phyloP scores from a whole-genome alignment of 2,888 invertebrate genomes.

The Candidula unifasciata region DNA sequence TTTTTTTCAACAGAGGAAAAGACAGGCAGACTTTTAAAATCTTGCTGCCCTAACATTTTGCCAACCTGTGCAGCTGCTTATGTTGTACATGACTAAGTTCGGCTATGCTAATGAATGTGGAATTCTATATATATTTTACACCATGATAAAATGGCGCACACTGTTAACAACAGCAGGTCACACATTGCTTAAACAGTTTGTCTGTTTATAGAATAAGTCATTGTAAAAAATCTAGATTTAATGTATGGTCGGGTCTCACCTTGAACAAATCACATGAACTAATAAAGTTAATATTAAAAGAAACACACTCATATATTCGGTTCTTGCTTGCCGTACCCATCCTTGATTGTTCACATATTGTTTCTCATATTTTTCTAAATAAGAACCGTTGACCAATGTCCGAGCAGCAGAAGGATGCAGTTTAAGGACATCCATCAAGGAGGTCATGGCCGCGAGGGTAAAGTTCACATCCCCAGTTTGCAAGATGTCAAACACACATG shows the following conservation, averaged over 20 bases:
- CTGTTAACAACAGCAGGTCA: too few relatives aligned
- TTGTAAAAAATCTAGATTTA: neutral
- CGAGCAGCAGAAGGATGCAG: constrained; percentile 79
- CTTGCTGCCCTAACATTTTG: too few relatives aligned
- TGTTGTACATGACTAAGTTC: too few relatives aligned
- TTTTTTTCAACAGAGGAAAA: too few relatives aligned
- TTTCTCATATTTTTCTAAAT: constrained; percentile 61
- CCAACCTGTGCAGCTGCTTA: too few relatives aligned
- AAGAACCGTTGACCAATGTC: constrained; percentile 65
- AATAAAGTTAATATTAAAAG: constrained; percentile 33
- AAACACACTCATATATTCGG: constrained; percentile 1
- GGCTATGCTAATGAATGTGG: too few relatives aligned
- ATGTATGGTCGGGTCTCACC: constrained; percentile 12
- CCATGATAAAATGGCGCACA: too few relatives aligned
- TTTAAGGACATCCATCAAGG: constrained; percentile 76
- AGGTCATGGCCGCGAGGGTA: constrained; percentile 78
- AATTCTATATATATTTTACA: too few relatives aligned
- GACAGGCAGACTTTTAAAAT: too few relatives aligned
- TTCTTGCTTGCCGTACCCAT: neutral
- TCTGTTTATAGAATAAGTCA: neutral
- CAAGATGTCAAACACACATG: constrained; percentile 82
- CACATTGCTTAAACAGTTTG: too few relatives aligned
- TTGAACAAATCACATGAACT: constrained; percentile 29
- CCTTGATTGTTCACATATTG: constrained; percentile 49
- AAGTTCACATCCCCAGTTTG: constrained; percentile 80